Percentiles rank a stretch among this genome's conserved stretches.
These are phyloP conservation scores for Elysia crispata DNA, from an alignment of 2,888 invertebrate species.

Conservation along the genomic window DNA sequence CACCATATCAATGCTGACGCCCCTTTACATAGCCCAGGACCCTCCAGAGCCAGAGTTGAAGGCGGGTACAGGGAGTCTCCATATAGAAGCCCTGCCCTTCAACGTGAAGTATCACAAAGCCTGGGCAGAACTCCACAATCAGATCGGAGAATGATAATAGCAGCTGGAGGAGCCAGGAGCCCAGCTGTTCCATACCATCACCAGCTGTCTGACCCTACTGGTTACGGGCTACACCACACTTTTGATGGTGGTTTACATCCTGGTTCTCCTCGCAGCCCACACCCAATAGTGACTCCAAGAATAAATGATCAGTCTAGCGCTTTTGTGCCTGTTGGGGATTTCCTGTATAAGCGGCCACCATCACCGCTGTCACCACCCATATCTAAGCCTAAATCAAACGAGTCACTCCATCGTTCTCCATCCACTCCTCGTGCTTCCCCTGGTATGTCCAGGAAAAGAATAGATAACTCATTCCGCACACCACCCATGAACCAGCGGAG, in stretches of 20 bases:
- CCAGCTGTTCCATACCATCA: slow-evolving; percentile 27
- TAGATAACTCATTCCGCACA: slow-evolving; percentile 53
- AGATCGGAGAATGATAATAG: no score
- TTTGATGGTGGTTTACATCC: slow-evolving; percentile 10
- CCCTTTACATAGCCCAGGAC: slow-evolving; percentile 9
- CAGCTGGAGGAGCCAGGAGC: slow-evolving; percentile 13
- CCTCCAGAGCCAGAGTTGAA: neutral
- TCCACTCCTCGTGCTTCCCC: slow-evolving; percentile 56
- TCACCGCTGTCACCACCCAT: slow-evolving; percentile 55
- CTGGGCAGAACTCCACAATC: slow-evolving; percentile 35
- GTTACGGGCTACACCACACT: no score
- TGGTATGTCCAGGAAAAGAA: slow-evolving; percentile 51
- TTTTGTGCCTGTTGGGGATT: slow-evolving; percentile 53
- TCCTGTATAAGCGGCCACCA: slow-evolving; percentile 56
- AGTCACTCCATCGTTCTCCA: slow-evolving; percentile 55
- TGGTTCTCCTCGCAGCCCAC: slow-evolving; percentile 25
- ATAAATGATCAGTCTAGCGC: slow-evolving; percentile 46
- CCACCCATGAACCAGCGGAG: slow-evolving; percentile 54
- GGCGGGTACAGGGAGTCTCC: slow-evolving; percentile 47
- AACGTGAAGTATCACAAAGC: slow-evolving; percentile 41
- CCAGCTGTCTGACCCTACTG: slow-evolving; percentile 14
- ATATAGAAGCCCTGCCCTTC: slow-evolving; percentile 52
- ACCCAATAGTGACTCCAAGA: neutral
- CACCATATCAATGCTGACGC: neutral
- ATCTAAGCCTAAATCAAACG: slow-evolving; percentile 55